These are phyloP conservation scores for Cataglyphis hispanica DNA, from an alignment of 1,140 invertebrate genomes.

Conservation along the genomic window DNA sequence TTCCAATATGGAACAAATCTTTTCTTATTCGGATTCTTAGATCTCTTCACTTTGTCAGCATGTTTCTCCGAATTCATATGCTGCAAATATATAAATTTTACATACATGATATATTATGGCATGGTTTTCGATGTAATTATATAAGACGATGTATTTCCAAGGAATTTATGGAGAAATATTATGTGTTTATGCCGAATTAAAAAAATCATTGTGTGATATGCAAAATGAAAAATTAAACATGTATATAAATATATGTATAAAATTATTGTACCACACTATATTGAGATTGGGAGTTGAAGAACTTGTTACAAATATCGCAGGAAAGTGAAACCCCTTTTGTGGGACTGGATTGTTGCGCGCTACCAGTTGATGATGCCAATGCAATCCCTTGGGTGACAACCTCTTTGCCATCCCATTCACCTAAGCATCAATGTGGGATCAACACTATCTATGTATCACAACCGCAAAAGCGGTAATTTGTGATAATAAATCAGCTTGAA, in stretches of 20 bases:
- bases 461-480: slow-evolving; percentile 80
- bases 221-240: slow-evolving; percentile 7
- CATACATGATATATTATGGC: slow-evolving; percentile 16
- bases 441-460: slow-evolving; percentile 87
- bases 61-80: slow-evolving; percentile 84
- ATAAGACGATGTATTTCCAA: not conserved
- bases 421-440: slow-evolving; percentile 87
- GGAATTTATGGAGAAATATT: slow-evolving; percentile 9
- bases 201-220: not conserved
- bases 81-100: slow-evolving; percentile 75
- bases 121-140: not conserved
- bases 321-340: slow-evolving; percentile 76
- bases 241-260: slow-evolving; percentile 39
- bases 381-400: slow-evolving; percentile 64
- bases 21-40: slow-evolving; percentile 77
- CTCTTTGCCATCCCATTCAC: slow-evolving; percentile 80
- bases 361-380: slow-evolving; percentile 55
- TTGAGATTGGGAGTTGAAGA: slow-evolving; percentile 84
- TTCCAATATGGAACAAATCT: slow-evolving; percentile 82
- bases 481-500: slow-evolving; percentile 87
- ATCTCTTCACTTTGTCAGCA: slow-evolving; percentile 78
- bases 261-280: slow-evolving; percentile 82
- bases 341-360: slow-evolving; percentile 57
- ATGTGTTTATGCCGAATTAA: not conserved
- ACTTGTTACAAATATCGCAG: slow-evolving; percentile 83